These are phyloP conservation scores for Syrrhaptes paradoxus DNA, from an alignment of 2,113 vertebrate genomes.

Conservation along the genomic window DNA sequence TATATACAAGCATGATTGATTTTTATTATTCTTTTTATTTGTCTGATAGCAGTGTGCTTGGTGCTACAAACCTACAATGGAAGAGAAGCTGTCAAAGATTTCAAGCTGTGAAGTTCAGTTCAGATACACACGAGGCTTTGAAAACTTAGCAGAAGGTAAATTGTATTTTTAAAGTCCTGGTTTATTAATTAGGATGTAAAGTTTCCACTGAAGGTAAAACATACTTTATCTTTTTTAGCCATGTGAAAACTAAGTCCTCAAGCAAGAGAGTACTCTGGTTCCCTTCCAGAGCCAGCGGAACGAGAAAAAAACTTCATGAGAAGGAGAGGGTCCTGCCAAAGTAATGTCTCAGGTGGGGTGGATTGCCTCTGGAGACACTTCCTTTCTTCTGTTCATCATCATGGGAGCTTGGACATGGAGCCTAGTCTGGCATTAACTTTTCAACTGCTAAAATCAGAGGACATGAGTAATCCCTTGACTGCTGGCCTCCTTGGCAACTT, in stretches of 20 bases:
- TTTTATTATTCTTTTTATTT: slow-evolving; percentile 68
- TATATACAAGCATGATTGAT: slow-evolving; percentile 61
- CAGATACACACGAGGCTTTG: not conserved
- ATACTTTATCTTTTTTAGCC: not conserved
- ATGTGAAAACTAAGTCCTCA: not conserved
- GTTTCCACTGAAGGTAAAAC: not conserved
- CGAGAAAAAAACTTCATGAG: not conserved
- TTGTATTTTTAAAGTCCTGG: not conserved
- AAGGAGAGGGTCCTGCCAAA: not conserved
- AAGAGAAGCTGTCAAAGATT: slow-evolving; percentile 5
- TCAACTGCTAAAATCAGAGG: not conserved
- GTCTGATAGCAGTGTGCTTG: slow-evolving; percentile 25
- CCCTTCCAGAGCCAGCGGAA: not conserved
- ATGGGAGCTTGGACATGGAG: not conserved
- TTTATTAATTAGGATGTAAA: not conserved
- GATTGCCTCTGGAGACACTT: not conserved
- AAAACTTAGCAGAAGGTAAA: not conserved
- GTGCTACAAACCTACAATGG: slow-evolving; percentile 13
- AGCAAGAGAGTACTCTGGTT: not conserved
- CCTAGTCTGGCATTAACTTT: not conserved
- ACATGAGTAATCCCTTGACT: not conserved
- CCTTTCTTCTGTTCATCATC: not conserved
- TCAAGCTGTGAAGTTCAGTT: not conserved
- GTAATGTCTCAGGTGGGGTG: not conserved
- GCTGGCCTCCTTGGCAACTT: not conserved